Evolutionary conservation across 2,797 vertebrate species (phyloP), one percentile per base, ranked within the genome.

Genomic region (Phoxinus dragarum): DNA sequence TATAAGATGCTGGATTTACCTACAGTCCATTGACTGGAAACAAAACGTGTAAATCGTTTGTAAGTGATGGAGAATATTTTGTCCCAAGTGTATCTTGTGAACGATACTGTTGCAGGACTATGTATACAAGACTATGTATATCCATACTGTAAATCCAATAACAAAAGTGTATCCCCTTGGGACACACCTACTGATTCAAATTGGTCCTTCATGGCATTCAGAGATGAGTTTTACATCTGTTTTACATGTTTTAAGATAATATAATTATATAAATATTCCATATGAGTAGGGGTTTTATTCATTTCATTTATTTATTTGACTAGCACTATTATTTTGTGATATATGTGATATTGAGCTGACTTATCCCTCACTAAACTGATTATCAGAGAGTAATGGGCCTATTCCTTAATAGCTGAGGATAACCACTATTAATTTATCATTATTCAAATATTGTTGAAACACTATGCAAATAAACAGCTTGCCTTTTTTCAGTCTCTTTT

Each of bases 401-500:
- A 56, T 76, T 38, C 23, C 38, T 5, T 61, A 61, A 42, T 17
- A 59, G n/a, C 52, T 42, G 12, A 77, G 34, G 36, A 59, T 23
- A 40, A 40, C 11, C 21, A 42, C 54, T 61, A 42, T 59, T n/a
- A 6, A 27, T 59, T 61, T 42, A 3, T 61, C 66, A 61, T 27
- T 14, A 61, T 61, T 64, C 11, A 68, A 52, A 47, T 49, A 80
- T 12, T 36, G 61, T 17, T 54, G 49, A 80, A 66, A 27, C 27
- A 17, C 23, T 9, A 21, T 74, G 56, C 52, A 71, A 71, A 79
- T 82, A 11, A 72, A 47, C n/a, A 69, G 34, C 40, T 34, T 69
- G 11, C 4, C n/a, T 66, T 74, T 82, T 71, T 71, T 52, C 40
- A n/a, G 23, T 73, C 67, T 38, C 17, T 84, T 66, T 56, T 72